Base-by-base conservation (phyloP, 1,140 invertebrate species). In the Penaeus indicus region DNA sequence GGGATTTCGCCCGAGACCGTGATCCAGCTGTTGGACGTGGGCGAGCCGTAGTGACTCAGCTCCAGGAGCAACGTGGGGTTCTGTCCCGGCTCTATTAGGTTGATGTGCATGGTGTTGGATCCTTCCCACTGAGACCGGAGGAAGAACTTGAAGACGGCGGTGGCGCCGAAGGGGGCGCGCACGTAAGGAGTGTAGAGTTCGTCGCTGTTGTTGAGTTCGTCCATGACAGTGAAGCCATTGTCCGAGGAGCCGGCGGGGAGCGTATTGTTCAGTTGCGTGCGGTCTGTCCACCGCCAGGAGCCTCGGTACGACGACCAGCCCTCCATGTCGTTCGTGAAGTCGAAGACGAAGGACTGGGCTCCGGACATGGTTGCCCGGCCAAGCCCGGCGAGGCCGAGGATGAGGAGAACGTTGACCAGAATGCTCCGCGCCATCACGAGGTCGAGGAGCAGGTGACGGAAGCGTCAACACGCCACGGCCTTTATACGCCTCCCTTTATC, bases 131-230 rank as follows among this genome's bases (percentile, higher is more conserved):
- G 3, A 3, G 85, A 86, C 10, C 85, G 54, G 8, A 86, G 21
- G 61, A 61, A 86, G 62, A 86, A 86, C n/a, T 25, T 80, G 61
- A 86, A 69, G 38, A 78, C 69, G 62, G 79, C 79, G 38, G 42
- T 81, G 10, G 61, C 77, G 16, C 85, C 85, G 4, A 64, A 10
- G 32, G 75, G 25, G 18, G 38, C 75, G 19, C 19, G 13, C 38
- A 86, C 79, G 69, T 62, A 80, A 10, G 75, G 77, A 25, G 85
- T 69, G 77, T 69, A 86, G 38, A 86, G 77, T 38, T 86, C 85
- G 61, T 80, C 85, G 47, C 85, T 86, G 62, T 21, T 64, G 1
- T 32, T n/a, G 4, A 11, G 10, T 2, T 13, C 27, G 77, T 86
- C 85, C 77, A 86, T 67, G 22, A 86, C 62, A 8, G 77, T 77